A percentile compares a stretch with the other conserved stretches of the same genome.
phyloP scores from a whole-genome alignment of 2,797 vertebrate genomes.

The Mormyrops attenuatus region DNA sequence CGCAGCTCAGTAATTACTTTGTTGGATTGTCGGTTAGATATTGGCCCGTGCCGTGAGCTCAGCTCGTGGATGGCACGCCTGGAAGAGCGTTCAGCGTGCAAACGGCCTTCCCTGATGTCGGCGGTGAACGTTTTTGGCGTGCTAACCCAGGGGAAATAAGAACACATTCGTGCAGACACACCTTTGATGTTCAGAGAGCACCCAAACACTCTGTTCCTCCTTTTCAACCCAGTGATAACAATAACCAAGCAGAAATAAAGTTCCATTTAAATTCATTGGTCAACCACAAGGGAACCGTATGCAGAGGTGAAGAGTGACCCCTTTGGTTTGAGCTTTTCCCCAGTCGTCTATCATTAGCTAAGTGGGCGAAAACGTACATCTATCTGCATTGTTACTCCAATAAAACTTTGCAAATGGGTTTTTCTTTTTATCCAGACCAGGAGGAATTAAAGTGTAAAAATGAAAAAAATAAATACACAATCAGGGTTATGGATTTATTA shows the following conservation, averaged over 20 bases:
- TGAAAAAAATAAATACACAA: neutral
- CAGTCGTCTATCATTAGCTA: neutral
- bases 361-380: neutral
- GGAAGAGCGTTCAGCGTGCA: too few species aligned
- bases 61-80: too few species aligned
- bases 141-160: neutral
- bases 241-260: neutral
- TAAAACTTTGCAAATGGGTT: neutral
- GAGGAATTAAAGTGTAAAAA: neutral
- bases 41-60: neutral
- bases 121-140: too few species aligned
- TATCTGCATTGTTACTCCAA: neutral
- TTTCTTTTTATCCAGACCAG: neutral
- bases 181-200: neutral
- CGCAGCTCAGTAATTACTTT: neutral
- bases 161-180: neutral
- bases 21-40: neutral
- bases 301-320: neutral
- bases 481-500: neutral
- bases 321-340: neutral
- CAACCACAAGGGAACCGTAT: neutral
- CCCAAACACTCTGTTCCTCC: neutral
- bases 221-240: neutral
- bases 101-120: neutral
- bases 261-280: neutral